A percentile compares a stretch with the other conserved stretches of the same genome.
Conservation (phyloP, 2,888 invertebrate genomes). For the Tenthredo notha region DNA sequence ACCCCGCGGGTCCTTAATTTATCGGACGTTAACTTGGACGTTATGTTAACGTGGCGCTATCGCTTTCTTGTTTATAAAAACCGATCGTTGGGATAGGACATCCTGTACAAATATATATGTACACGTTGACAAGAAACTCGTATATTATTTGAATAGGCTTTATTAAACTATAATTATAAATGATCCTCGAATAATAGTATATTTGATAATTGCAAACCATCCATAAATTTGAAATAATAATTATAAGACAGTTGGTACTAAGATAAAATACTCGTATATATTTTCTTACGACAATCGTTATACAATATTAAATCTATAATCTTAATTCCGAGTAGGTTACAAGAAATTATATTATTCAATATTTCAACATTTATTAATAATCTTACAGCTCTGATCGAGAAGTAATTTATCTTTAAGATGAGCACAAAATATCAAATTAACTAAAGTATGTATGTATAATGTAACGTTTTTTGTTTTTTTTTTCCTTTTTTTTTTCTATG, state of each 20-base stretch:
- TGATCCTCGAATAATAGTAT: not conserved
- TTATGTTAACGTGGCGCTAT: no score
- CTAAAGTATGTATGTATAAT: not conserved
- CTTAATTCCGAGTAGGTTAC: conserved; percentile 35
- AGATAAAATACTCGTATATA: conserved; percentile 51
- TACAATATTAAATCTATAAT: conserved; percentile 45
- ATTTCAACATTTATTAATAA: conserved; percentile 25
- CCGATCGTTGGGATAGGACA: no score
- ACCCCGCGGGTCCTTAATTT: no score
- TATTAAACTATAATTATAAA: not conserved
- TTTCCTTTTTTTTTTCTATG: not conserved
- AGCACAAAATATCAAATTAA: conserved; percentile 26
- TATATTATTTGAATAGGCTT: not conserved
- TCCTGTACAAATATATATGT: no score
- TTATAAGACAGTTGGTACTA: conserved; percentile 33
- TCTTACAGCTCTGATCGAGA: conserved; percentile 13
- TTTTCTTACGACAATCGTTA: conserved; percentile 52
- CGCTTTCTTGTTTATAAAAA: no score
- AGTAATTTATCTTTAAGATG: conserved; percentile 38
- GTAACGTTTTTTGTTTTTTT: not conserved
- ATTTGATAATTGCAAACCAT: not conserved
- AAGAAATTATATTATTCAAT: conserved; percentile 45
- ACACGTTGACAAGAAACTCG: no score
- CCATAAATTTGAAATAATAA: conserved; percentile 25
- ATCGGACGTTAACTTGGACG: no score